Evolutionary conservation across 2,113 vertebrate genomes (phyloP).

Genomic region (Rhabdornis inornatus): DNA sequence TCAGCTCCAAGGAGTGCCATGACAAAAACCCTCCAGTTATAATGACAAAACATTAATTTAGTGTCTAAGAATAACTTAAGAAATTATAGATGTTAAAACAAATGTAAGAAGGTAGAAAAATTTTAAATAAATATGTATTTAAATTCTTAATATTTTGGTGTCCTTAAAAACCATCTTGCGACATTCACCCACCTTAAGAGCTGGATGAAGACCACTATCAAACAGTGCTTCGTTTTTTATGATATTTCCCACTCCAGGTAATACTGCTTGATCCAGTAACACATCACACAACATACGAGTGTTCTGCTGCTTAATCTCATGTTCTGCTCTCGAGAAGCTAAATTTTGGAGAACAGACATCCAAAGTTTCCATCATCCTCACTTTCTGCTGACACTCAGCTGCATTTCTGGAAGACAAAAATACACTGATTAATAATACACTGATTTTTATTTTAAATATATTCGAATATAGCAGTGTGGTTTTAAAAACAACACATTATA

Average conservation of each 20-base stretch:
- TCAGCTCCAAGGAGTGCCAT: background rate
- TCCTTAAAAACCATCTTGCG: background rate
- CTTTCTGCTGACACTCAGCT: constrained; percentile 77
- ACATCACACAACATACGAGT: constrained; percentile 88
- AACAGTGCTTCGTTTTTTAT: constrained; percentile 96
- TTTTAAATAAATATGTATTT: background rate
- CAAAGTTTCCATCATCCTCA: constrained; percentile 79
- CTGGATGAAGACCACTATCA: constrained; percentile 87
- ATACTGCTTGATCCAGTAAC: constrained; percentile 87
- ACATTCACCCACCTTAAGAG: constrained; percentile 77
- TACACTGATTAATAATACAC: background rate
- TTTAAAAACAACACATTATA: constrained; percentile 13
- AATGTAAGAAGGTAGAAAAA: background rate
- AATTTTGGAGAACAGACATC: constrained; percentile 90
- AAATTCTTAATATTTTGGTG: background rate
- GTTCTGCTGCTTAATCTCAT: constrained; percentile 76
- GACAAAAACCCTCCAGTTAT: background rate
- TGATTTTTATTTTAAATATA: background rate
- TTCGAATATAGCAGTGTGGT: background rate
- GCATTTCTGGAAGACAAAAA: constrained; percentile 74
- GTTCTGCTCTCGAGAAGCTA: constrained; percentile 79
- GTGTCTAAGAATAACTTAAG: background rate
- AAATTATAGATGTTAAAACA: background rate
- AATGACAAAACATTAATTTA: background rate
- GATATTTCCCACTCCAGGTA: constrained; percentile 95